Evolutionary conservation across 2,113 vertebrate genomes (phyloP), one percentile per base, ranked within the genome.

Genomic region (Gambusia affinis): DNA sequence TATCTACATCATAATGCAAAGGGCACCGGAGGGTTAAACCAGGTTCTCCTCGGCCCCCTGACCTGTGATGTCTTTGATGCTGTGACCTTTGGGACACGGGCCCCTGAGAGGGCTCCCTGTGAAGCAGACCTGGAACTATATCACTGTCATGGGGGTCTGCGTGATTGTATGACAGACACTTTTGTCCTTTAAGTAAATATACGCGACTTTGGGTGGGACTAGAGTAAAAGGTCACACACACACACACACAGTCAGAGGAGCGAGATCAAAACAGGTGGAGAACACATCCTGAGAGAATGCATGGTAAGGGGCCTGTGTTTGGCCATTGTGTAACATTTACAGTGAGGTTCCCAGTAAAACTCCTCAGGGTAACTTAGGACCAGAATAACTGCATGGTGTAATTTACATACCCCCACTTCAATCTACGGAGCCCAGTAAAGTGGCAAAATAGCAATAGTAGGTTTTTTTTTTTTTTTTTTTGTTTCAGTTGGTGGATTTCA

Each of bases 151-250:
- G 28, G 75, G 76, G 64, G 85, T 75, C 87, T 87, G 83, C 54
- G 47, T 86, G 91, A 86, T 80, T 78, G 1, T 19, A 69, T 81
- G 78, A 62, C 64, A 4, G 14, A 51, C 4, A 73, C 86, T 81
- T 92, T 94, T 93, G 91, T 93, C 80, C 85, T 81, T 77, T 90
- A 93, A 93, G 91, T 93, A 95, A 93, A 93, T 92, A 80, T 91
- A 93, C 91, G 80, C 85, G 82, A 80, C 80, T 85, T 86, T 89
- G 90, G 89, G 91, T 70, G 87, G 86, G 82, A 75, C 80, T 10
- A 24, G 67, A 74, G 77, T 71, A 85, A 75, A 85, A 27, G 88
- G 84, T 89, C 89, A 63, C 79, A 78, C 73, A 75, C 74, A 88
- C 76, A 78, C 88, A 78, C 87, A 82, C 72, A 73, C 85, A 79